Percentiles rank a stretch among this genome's conserved stretches.
Conservation (phyloP, 2,113 vertebrate genomes). For the Sigmodon hispidus region DNA sequence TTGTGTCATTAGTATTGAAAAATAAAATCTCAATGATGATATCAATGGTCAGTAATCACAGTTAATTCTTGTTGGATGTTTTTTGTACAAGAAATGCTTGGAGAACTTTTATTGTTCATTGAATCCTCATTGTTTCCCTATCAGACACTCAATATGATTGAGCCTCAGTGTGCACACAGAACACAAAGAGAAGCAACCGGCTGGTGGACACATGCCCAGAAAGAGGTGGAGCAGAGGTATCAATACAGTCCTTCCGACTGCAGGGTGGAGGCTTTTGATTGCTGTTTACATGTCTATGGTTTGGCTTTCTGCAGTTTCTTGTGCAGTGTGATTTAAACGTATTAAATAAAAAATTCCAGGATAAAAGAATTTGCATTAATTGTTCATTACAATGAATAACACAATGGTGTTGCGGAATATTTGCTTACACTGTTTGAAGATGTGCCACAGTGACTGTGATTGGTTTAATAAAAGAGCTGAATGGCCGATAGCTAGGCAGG, state of each 20-base stretch:
- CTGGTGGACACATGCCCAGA: neutral
- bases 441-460: neutral
- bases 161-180: neutral
- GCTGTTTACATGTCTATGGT: neutral
- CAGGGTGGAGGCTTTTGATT: neutral
- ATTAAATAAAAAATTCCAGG: neutral
- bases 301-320: neutral
- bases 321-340: neutral
- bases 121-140: neutral
- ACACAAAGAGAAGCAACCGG: neutral
- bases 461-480: neutral
- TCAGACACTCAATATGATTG: accelerated
- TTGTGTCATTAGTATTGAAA: neutral
- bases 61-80: neutral
- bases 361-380: neutral
- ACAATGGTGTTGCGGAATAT: neutral
- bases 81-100: neutral
- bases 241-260: neutral
- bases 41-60: neutral
- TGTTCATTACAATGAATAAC: neutral
- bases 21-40: neutral
- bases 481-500: neutral
- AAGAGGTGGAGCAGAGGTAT: neutral
- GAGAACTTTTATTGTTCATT: neutral
- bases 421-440: neutral